phyloP scores from a whole-genome alignment of 2,113 vertebrate genomes.

The Hippocampus guttulatus region DNA sequence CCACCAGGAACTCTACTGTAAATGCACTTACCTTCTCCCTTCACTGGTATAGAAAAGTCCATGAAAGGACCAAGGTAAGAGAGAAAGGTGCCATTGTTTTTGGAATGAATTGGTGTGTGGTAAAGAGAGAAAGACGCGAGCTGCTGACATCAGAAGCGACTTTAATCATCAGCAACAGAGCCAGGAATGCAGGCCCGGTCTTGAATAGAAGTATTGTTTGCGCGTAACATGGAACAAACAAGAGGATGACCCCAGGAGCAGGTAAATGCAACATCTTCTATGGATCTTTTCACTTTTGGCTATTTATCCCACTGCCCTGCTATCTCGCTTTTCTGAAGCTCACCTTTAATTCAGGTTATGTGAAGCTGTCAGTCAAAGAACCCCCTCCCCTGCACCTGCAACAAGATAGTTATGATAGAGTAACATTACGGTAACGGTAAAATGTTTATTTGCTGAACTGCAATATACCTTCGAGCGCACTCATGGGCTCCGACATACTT shows the following conservation, averaged over 20 bases:
- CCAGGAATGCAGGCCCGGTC: constrained; percentile 16
- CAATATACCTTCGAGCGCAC: not conserved
- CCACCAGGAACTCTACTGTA: constrained; percentile 10
- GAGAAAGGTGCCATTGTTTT: constrained; percentile 10
- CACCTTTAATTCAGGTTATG: not conserved
- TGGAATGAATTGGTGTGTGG: not conserved
- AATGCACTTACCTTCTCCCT: constrained; percentile 19
- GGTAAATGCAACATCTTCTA: constrained; percentile 19
- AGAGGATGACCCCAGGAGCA: constrained; percentile 14
- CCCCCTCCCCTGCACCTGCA: too few relatives aligned
- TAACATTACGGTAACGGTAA: not conserved
- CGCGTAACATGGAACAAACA: constrained; percentile 18
- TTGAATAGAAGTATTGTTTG: constrained; percentile 37
- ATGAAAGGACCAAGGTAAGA: constrained; percentile 16
- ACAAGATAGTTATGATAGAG: not conserved
- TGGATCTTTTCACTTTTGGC: constrained; percentile 11
- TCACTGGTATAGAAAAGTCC: constrained; percentile 19
- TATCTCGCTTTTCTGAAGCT: not conserved
- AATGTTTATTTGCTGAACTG: not conserved
- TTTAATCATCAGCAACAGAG: constrained; percentile 49
- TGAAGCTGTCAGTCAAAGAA: constrained; percentile 2
- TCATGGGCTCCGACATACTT: not conserved
- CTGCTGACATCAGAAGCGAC: constrained; percentile 29
- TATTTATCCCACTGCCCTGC: not conserved
- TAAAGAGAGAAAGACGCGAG: constrained; percentile 1